Evolutionary conservation across 2,797 vertebrate genomes (phyloP), one percentile per base, ranked within the genome.

Genomic region (Acridotheres tristis): DNA sequence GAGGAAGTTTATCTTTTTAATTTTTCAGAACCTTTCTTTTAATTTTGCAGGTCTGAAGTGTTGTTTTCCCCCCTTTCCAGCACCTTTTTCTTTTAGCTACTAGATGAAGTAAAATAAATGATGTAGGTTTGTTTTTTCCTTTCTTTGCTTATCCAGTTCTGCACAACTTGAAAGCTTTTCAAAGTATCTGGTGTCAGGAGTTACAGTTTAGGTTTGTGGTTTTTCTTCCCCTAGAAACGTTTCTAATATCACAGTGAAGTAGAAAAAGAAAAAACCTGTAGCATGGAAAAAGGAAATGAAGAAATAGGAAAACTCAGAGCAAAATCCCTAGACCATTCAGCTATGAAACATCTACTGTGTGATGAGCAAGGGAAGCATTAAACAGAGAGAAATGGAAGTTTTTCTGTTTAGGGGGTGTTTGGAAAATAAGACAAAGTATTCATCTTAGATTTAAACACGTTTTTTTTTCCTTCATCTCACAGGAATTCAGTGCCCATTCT

Each of bases 121-220:
- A 94, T 94, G 89, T 88, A 65, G 88, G 82, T 89, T 94, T 96
- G 66, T 93, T 94, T 89, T 84, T 92, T 65, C 59, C 25, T 94
- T 93, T 89, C 85, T 95, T 94, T 94, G 79, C 93, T 92, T 92
- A 92, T 77, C 76, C 79, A 58, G 65, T 84, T 85, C 89, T 95
- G 82, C 47, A 91, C 80, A 92, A 94, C 93, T 94, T 95, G 94
- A 96, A 96, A 95, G 95, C 79, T 68, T 95, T 94, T 96, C 94
- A 93, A 91, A 93, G 85, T 67, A 75, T 78, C 72, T 87, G 45
- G 68, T 94, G 94, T 96, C 45, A 36, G 72, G 66, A 92, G 88
- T 61, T 93, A 88, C 85, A 61, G 89, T 94, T 93, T 88, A 65
- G 61, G 79, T 88, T 89, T 94, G 79, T 94, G 82, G 27, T 66